Percentiles rank a stretch among this genome's conserved stretches.
These are phyloP conservation scores for Lasioglossum villosulum DNA, from an alignment of 2,888 invertebrate species.

Conservation along the genomic window DNA sequence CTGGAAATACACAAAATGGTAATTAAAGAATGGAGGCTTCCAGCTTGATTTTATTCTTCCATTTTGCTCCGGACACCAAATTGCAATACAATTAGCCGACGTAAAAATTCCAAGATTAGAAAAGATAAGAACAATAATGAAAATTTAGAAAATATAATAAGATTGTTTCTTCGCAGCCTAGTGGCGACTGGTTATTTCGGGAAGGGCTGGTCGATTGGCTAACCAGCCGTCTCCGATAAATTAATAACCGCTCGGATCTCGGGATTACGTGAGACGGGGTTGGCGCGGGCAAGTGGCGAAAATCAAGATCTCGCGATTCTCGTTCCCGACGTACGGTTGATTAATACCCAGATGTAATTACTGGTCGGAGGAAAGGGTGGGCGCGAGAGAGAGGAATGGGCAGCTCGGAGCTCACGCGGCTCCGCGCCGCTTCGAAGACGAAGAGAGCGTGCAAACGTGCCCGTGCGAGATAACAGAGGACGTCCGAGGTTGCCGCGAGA, in stretches of 20 bases:
- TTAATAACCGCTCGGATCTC: constrained; percentile 51
- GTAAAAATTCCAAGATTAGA: no score
- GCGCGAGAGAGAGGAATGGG: constrained; percentile 49
- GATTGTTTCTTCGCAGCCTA: no score
- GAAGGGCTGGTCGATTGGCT: constrained; percentile 10
- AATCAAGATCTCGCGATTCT: constrained; percentile 69
- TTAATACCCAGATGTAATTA: constrained; percentile 72
- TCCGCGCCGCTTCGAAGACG: not conserved
- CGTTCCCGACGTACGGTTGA: constrained; percentile 62
- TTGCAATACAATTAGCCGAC: no score
- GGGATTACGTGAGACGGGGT: constrained; percentile 18
- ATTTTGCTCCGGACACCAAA: no score
- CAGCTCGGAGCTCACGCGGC: constrained; percentile 29
- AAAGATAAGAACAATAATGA: no score
- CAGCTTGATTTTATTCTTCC: no score
- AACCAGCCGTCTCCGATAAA: constrained; percentile 57
- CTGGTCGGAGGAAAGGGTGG: constrained; percentile 49
- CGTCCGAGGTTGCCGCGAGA: not conserved
- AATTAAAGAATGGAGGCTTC: no score
- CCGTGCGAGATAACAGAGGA: not conserved
- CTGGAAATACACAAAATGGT: no score
- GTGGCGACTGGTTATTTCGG: not conserved
- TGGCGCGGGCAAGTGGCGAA: constrained; percentile 40
- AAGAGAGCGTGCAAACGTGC: not conserved
- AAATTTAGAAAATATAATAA: no score